Base-by-base conservation (phyloP, 2,888 invertebrate species). In the Pammene fasciana region DNA sequence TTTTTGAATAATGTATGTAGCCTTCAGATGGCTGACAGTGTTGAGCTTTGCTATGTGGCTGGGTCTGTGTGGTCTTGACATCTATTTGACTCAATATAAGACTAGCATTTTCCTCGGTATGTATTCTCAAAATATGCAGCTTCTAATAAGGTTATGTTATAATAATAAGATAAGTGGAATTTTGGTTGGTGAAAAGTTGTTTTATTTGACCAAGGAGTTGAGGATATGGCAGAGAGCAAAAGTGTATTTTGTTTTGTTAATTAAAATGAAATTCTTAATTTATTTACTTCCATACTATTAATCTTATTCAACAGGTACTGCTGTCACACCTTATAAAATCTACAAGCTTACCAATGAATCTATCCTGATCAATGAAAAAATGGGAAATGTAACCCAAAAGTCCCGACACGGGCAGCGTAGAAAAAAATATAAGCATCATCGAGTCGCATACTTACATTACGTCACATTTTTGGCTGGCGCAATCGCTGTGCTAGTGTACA, bases 11-110 rank as follows among this genome's bases (percentile, higher is more conserved):
- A 90, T 92, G 92, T 92, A 91, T 78, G 88, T 92, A 78, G 92
- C 92, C 57, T 83, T 89, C 65, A 90, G 83, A 82, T 92, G 90
- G 90, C 82, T 92, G 13, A 50, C 86, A 48, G 75, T 82, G 41
- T 67, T 86, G 7, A 72, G 75, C 36, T 87, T 90, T 6, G 72
- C 74, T 38, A 87, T 90, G 90, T 92, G 92, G 92, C 36, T 86
- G 65, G 76, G 79, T 10, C 81, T 87, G 76, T 90, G 90, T 72
- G 71, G 75, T 57, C 65, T 84, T 56, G 86, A 90, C 71, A 38
- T 80, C 11, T 77, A 74, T 71, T 46, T 81, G 50, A 79, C 48
- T n/a, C 70, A 56, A 5, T 61, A 65, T 70, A 66, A 38, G 60
- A 70, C 71, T 60, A 46, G 18, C 38, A 67, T 43, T 38, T 14